Conservation (phyloP, 2,888 invertebrate genomes). For the Incurvaria masculella region DNA sequence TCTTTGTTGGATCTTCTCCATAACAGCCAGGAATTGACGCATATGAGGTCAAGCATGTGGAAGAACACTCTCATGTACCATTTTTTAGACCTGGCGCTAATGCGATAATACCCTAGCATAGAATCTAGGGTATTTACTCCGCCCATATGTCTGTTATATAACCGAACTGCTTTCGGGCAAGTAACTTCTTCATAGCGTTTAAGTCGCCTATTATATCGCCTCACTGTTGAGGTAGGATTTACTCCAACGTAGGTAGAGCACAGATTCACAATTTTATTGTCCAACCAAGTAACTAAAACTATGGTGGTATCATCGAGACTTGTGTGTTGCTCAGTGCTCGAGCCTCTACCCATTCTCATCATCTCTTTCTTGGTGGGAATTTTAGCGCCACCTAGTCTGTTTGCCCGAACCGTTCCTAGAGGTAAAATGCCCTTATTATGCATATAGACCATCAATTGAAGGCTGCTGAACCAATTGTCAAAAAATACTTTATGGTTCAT, state of each 20-base stretch:
- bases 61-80: not conserved
- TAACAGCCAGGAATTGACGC: not conserved
- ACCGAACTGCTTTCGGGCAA: constrained; percentile 16
- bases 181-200: constrained; percentile 16
- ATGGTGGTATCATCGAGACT: too few species aligned
- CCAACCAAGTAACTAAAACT: too few species aligned
- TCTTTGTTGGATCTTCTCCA: constrained; percentile 7
- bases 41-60: not conserved
- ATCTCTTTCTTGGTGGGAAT: too few species aligned
- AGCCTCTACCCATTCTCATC: too few species aligned
- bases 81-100: not conserved
- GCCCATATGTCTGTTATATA: constrained; percentile 18
- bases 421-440: constrained; percentile 13
- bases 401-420: constrained; percentile 12
- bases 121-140: constrained; percentile 17
- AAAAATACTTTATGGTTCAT: too few species aligned
- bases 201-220: constrained; percentile 14
- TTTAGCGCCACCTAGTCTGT: too few species aligned
- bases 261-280: constrained; percentile 18
- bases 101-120: not conserved
- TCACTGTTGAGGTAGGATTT: constrained; percentile 14
- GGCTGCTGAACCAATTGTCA: too few species aligned
- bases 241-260: constrained; percentile 18
- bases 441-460: too few species aligned
- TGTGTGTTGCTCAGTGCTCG: too few species aligned